Base-by-base conservation (phyloP, 2,888 invertebrate genomes). In the Julus scandinavius region DNA sequence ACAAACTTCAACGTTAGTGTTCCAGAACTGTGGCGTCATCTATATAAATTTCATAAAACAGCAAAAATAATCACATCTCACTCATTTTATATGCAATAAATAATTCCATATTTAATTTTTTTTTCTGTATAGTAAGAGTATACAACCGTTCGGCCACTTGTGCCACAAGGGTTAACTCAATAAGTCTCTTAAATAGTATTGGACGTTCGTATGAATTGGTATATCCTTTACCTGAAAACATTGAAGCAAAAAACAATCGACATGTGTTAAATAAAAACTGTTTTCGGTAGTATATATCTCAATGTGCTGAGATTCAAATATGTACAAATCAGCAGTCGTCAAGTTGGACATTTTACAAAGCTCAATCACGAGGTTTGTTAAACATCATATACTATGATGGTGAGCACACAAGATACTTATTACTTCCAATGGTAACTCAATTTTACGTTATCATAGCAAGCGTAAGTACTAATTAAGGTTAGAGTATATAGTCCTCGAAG, bases 101-200 rank as follows among this genome's bases (percentile, higher is more conserved):
- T 72, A 72, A 72, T 72, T 29, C 29, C 72, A 72, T 72, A 72
- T 72, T 72, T 72, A n/a, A 58, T 58, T 58, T 58, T 58, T 13
- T 58, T 58, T 58, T 58, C 58, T 58, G 58, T 58, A 17, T 58
- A 58, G 58, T 13, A 15, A 17, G 58, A 58, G 58, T 58, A 58
- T 58, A 58, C 58, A 58, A 58, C 58, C 58, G 17, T 4, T 13
- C 17, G 58, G 58, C 17, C 58, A 58, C 11, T 5, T 7, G 17
- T 9, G 29, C 72, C 63, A 63, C 50, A 50, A 50, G 1, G 1
- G 50, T 50, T 13, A 50, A 50, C 50, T 13, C 50, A 58, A 58
- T 63, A 63, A 63, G 7, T n/a, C n/a, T 9, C 72, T 63, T 11
- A 20, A 63, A 63, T 63, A 20, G n/a, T 29, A n/a, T 72, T 72